A percentile compares a stretch with the other conserved stretches of the same genome.
Conservation (phyloP, 2,888 invertebrate genomes). For the Tribolium freemani region DNA sequence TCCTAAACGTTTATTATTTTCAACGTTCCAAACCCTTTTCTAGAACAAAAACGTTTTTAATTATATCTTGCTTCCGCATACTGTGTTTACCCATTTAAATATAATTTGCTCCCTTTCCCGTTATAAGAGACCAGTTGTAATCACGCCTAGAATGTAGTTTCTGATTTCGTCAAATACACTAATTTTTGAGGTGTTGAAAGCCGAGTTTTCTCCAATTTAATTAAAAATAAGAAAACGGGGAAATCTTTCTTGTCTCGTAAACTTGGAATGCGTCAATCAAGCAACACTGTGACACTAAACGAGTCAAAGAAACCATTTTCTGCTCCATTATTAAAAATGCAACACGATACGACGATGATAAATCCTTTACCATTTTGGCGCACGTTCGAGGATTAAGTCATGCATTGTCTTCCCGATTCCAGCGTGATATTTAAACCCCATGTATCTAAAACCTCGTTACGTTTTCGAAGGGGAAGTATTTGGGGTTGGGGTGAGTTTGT, state of each 20-base stretch:
- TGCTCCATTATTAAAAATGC: constrained; percentile 38
- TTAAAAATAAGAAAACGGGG: background rate
- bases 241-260: background rate
- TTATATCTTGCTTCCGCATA: background rate
- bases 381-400: constrained; percentile 40
- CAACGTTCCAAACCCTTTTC: background rate
- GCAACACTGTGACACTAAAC: constrained; percentile 8
- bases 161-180: background rate
- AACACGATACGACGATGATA: constrained; percentile 41
- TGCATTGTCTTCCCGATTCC: constrained; percentile 22
- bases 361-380: constrained; percentile 39
- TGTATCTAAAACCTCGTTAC: constrained; percentile 33
- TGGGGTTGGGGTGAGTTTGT: constrained; percentile 24
- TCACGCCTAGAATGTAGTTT: background rate
- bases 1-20: background rate
- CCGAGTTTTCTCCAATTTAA: background rate
- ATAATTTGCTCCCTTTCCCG: background rate
- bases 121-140: background rate
- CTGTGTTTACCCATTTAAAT: background rate
- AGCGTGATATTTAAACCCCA: constrained; percentile 37
- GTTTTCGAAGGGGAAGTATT: background rate
- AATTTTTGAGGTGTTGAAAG: background rate
- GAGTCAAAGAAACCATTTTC: constrained; percentile 3
- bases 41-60: background rate
- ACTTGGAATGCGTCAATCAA: background rate